phyloP scores from a whole-genome alignment of 1,140 invertebrate genomes.

The Caenorhabditis remanei region DNA sequence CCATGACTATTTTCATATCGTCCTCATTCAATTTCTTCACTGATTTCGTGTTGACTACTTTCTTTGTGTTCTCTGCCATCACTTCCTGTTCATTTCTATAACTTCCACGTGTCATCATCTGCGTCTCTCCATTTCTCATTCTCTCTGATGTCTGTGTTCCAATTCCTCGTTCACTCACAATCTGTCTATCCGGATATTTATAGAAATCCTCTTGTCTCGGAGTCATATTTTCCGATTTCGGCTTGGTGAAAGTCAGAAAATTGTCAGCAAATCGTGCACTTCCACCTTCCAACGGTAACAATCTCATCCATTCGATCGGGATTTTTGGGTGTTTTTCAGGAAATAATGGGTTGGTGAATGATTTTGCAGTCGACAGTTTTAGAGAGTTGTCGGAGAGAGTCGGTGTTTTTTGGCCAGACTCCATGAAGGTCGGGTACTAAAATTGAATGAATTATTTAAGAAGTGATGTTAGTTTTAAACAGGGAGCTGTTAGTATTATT shows the following conservation, averaged over 20 bases:
- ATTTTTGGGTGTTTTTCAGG: conserved; percentile 35
- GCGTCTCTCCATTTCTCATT: conserved; percentile 28
- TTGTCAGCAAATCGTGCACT: not conserved
- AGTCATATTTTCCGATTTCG: not conserved
- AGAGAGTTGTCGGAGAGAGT: not conserved
- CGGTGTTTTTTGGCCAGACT: not conserved
- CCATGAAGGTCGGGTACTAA: not conserved
- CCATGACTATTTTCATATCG: conserved; percentile 20
- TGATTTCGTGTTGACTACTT: not conserved
- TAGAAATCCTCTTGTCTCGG: conserved; percentile 23
- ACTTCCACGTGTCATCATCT: not conserved
- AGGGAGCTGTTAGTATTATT: too few relatives aligned
- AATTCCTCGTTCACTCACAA: conserved; percentile 17
- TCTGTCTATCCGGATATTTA: not conserved
- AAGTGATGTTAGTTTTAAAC: too few relatives aligned
- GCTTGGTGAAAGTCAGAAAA: not conserved
- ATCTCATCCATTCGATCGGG: conserved; percentile 38
- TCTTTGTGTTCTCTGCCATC: not conserved
- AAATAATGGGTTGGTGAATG: conserved; percentile 25
- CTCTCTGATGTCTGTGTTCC: not conserved
- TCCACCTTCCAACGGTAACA: conserved; percentile 17
- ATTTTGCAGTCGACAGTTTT: conserved; percentile 6
- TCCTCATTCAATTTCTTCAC: conserved; percentile 12
- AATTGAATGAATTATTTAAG: not conserved
- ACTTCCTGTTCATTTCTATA: too few relatives aligned